These are phyloP conservation scores for Seira musarum DNA, from an alignment of 2,888 invertebrate genomes.

Conservation along the genomic window DNA sequence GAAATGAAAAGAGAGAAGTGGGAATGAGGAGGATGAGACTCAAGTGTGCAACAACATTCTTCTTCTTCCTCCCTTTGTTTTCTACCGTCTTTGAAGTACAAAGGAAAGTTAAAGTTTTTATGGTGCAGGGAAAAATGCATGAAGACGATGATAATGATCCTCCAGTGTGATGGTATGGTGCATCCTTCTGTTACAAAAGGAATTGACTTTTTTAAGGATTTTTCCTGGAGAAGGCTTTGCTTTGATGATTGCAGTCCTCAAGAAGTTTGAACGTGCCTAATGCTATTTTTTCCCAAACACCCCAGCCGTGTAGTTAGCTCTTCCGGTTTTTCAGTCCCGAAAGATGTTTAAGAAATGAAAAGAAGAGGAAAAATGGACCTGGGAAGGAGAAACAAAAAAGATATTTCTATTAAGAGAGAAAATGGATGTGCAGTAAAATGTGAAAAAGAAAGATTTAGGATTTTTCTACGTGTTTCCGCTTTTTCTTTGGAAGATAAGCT, in stretches of 20 bases:
- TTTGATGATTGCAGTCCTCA: too few relatives aligned
- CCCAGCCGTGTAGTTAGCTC: conserved; percentile 44
- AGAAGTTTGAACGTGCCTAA: conserved; percentile 47
- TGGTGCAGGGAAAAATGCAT: conserved; percentile 22
- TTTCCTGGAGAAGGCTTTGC: too few relatives aligned
- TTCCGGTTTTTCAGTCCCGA: conserved; percentile 46
- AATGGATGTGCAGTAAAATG: conserved; percentile 31
- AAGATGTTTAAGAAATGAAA: conserved; percentile 36
- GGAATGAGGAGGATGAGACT: conserved; percentile 47
- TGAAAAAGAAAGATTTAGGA: conserved; percentile 46
- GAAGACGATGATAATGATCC: neutral
- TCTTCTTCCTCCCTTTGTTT: conserved; percentile 30
- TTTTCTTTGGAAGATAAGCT: neutral
- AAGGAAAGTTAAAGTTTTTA: too few relatives aligned
- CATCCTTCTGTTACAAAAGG: too few relatives aligned
- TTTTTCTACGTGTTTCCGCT: conserved; percentile 26
- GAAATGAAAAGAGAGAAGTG: neutral
- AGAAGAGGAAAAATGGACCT: neutral
- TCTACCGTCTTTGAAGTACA: conserved; percentile 16
- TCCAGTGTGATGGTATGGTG: conserved; percentile 33
- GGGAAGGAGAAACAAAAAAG: conserved; percentile 14
- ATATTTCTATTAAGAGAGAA: conserved; percentile 17
- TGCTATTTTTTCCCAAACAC: conserved; percentile 41
- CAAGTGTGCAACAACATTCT: conserved; percentile 49
- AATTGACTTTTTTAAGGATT: conserved; percentile 51